A percentile compares a stretch with the other conserved stretches of the same genome.
Evolutionary conservation across 1,140 invertebrate species (phyloP).

Genomic region (Heliconius hewitsoni): DNA sequence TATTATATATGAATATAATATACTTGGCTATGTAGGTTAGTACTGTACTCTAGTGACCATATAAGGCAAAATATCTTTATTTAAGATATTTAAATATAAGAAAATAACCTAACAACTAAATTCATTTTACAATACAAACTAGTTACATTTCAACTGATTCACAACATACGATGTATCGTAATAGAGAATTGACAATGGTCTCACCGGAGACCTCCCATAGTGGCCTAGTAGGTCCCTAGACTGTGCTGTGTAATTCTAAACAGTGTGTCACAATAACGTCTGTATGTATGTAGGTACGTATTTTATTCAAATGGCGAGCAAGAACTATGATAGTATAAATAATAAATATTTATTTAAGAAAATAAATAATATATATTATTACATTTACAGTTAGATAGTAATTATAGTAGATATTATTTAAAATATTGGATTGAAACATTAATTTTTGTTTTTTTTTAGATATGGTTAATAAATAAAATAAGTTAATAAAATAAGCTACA

Average conservation of each 20-base stretch:
- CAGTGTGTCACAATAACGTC: not conserved
- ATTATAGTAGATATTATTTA: not conserved
- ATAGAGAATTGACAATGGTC: conserved; percentile 18
- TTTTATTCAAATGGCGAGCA: not conserved
- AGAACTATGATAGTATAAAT: not conserved
- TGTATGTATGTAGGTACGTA: not conserved
- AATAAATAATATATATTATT: not conserved
- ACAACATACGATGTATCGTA: conserved; percentile 11
- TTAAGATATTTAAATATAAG: too few species aligned
- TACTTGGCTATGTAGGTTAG: too few species aligned
- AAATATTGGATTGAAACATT: not conserved
- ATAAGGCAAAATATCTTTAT: too few species aligned
- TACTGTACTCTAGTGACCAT: too few species aligned
- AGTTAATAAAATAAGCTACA: too few species aligned
- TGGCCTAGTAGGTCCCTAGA: conserved; percentile 13
- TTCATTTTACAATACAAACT: not conserved
- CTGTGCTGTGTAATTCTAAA: conserved; percentile 3
- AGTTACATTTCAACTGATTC: not conserved
- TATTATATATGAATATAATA: too few species aligned
- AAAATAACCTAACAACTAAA: not conserved
- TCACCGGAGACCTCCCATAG: conserved; percentile 19
- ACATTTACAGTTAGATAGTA: too few species aligned
- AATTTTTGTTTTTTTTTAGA: too few species aligned
- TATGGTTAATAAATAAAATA: too few species aligned
- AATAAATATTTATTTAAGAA: not conserved